phyloP scores from a whole-genome alignment of 2,888 invertebrate genomes.

The Sabellastarte sp. region DNA sequence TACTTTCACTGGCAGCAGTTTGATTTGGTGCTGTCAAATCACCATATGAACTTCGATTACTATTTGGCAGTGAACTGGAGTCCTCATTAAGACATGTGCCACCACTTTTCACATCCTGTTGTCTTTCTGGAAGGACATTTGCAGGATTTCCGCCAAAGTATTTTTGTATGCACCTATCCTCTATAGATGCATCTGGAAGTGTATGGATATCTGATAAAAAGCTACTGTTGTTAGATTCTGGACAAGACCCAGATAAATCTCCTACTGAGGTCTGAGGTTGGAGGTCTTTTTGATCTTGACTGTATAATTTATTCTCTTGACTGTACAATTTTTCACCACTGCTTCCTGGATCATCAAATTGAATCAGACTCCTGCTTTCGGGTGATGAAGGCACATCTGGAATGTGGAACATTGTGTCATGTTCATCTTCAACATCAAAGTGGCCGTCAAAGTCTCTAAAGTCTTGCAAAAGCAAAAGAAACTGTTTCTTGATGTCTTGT shows the following conservation, averaged over 20 bases:
- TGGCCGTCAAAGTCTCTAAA: conserved; percentile 14
- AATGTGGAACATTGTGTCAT: not conserved
- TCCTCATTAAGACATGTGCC: too few relatives aligned
- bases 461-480: conserved; percentile 17
- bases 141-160: too few relatives aligned
- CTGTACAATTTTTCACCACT: not conserved
- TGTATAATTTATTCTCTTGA: too few relatives aligned
- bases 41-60: not conserved
- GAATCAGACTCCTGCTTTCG: too few relatives aligned
- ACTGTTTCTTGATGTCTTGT: conserved; percentile 24
- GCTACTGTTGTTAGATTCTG: not conserved
- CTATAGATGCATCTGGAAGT: too few relatives aligned
- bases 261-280: too few relatives aligned
- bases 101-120: not conserved
- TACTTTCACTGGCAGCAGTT: not conserved
- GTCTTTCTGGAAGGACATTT: too few relatives aligned
- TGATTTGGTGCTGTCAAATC: not conserved
- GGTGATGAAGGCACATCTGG: not conserved
- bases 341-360: not conserved
- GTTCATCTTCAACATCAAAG: too few relatives aligned
- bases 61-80: not conserved
- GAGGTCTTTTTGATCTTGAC: too few relatives aligned
- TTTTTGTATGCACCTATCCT: too few relatives aligned
- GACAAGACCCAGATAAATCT: too few relatives aligned
- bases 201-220: not conserved